Evolutionary conservation across 2,797 vertebrate genomes (phyloP), one percentile per base, ranked within the genome.

Genomic region (Manis pentadactyla): DNA sequence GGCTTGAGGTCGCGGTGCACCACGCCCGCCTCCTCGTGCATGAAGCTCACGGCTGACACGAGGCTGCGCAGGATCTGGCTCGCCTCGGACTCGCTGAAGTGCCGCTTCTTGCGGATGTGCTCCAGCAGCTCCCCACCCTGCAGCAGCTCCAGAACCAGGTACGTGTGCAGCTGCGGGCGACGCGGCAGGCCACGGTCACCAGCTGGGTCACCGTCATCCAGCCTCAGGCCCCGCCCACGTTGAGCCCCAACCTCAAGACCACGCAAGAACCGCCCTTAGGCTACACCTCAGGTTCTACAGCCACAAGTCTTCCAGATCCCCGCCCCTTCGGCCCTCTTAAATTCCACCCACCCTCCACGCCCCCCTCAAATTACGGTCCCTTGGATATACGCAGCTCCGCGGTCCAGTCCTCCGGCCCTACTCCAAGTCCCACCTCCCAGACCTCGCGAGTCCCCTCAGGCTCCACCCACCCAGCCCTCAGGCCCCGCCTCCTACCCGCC

Each of bases 1-100:
- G 99, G 99, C 98, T 99, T 99, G 64, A 99, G 99, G 97, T 99
- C 99, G 1, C 99, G 98, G 98, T 99, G 99, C 88, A 99, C 99
- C 4, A 99, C 99, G 69, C 99, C 99, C 0, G 99, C 99, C 90
- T 99, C 99, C 86, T 99, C 99, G 11, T 99, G 99, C 99, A 99
- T 99, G 98, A 99, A 99, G 98, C 99, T 99, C 98, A 99, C 99
- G 0, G 99, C 99, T 0, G 99, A 99, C 46, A 99, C 99, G 78
- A 99, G 98, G 98, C 99, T 99, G 96, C 99, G 99, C 94, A 99
- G 98, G 96, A 99, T 99, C 98, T 99, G 99, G 97, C 99, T 99
- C 87, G 99, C 99, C 97, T 99, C 99, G 0, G 99, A 99, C 98
- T 99, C 99, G 0, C 99, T 99, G 96, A 99, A 99, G 59, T 99